Percentiles rank a stretch among this genome's conserved stretches.
These are phyloP conservation scores for Sebastes fasciatus DNA, from an alignment of 2,113 vertebrate genomes.

Conservation along the genomic window DNA sequence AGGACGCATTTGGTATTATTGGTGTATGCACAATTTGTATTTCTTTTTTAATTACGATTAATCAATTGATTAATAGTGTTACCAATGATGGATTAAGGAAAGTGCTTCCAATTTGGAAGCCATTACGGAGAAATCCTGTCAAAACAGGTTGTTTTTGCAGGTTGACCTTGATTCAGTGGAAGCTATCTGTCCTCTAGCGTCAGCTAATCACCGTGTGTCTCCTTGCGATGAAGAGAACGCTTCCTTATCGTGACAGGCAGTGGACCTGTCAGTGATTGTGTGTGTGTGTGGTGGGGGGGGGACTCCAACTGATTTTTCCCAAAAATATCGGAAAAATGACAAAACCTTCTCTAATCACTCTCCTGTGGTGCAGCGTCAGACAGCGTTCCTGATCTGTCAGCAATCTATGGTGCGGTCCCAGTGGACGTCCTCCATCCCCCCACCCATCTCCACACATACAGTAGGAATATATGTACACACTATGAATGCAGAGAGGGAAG, in stretches of 20 bases:
- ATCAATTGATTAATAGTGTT: too few relatives aligned
- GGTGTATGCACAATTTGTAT: too few relatives aligned
- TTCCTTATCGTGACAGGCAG: conserved; percentile 57
- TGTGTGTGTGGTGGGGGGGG: neutral
- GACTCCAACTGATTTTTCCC: neutral
- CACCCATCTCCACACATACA: conserved; percentile 26
- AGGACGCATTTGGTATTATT: too few relatives aligned
- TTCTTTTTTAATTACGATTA: too few relatives aligned
- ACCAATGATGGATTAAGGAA: too few relatives aligned
- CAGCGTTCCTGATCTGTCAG: conserved; percentile 51
- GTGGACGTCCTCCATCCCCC: conserved; percentile 22
- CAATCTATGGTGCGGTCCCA: conserved; percentile 15
- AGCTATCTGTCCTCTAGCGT: conserved; percentile 22
- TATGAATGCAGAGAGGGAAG: conserved; percentile 4
- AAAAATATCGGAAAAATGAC: conserved; percentile 48
- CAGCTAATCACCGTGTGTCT: conserved; percentile 39
- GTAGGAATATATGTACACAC: conserved; percentile 13
- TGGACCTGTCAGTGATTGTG: conserved; percentile 18
- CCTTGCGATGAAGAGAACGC: conserved; percentile 24
- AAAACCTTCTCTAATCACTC: conserved; percentile 50
- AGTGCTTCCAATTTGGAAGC: neutral
- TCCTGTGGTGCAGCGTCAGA: conserved; percentile 37
- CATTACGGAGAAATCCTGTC: conserved; percentile 35
- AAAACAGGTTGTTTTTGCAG: conserved; percentile 14
- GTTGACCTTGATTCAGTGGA: conserved; percentile 52